Evolutionary conservation across 1,140 invertebrate species (phyloP).

Genomic region (Drosophila kepulauana): DNA sequence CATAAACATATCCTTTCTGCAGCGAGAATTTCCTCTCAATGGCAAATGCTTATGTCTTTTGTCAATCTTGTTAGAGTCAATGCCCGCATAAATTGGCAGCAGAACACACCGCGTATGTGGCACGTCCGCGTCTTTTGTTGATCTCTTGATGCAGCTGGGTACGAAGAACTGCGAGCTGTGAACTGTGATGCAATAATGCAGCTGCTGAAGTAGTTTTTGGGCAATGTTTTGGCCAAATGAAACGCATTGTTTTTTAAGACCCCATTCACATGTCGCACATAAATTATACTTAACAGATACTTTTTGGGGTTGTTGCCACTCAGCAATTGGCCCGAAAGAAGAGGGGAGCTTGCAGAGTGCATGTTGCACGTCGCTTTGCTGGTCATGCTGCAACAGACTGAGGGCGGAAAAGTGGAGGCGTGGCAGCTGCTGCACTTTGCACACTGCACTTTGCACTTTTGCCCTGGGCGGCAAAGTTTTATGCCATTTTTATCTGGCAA

Average conservation of each 20-base stretch:
- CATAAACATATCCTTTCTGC: too few species aligned
- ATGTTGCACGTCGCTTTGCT: conserved; percentile 44
- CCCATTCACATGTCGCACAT: conserved; percentile 59
- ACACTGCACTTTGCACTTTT: conserved; percentile 42
- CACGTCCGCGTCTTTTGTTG: background rate
- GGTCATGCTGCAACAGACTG: conserved; percentile 32
- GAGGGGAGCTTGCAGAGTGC: background rate
- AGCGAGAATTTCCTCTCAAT: too few species aligned
- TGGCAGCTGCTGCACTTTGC: conserved; percentile 62
- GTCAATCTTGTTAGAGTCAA: background rate
- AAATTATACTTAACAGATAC: conserved; percentile 81
- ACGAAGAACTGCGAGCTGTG: too few species aligned
- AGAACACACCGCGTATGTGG: background rate
- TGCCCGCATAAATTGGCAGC: background rate
- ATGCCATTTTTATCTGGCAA: conserved; percentile 80
- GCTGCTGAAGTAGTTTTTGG: conserved; percentile 8
- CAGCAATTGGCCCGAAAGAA: background rate
- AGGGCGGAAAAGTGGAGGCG: background rate
- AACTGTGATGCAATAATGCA: conserved; percentile 9
- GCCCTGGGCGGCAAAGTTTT: conserved; percentile 64
- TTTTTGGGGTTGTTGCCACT: conserved; percentile 56
- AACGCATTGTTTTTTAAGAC: conserved; percentile 65
- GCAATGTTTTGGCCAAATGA: conserved; percentile 45
- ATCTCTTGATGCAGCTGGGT: conserved; percentile 7
- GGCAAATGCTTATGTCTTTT: background rate